These are phyloP conservation scores for Lasioglossum pauxillum DNA, from an alignment of 2,888 invertebrate genomes.

Conservation along the genomic window DNA sequence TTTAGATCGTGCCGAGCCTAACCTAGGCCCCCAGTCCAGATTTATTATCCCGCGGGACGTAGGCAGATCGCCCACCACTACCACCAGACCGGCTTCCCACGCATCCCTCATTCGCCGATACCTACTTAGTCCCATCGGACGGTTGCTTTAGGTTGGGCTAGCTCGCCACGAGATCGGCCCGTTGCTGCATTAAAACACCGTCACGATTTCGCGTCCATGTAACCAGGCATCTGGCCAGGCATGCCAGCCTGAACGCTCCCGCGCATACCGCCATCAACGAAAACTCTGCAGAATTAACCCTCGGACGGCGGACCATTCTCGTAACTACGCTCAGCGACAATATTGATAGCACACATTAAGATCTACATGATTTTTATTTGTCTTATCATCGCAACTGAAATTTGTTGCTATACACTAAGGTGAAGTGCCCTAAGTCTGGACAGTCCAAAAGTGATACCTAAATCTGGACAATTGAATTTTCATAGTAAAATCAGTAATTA, in stretches of 20 bases:
- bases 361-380: neutral
- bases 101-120: constrained; percentile 81
- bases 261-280: neutral
- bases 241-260: constrained; percentile 1
- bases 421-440: too few relatives aligned
- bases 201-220: constrained; percentile 29
- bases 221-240: constrained; percentile 10
- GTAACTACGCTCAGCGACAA: neutral
- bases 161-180: constrained; percentile 18
- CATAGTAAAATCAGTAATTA: too few relatives aligned
- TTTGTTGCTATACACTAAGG: too few relatives aligned
- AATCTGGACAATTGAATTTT: too few relatives aligned
- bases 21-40: constrained; percentile 73
- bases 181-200: constrained; percentile 43
- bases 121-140: constrained; percentile 72
- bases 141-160: constrained; percentile 45
- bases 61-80: constrained; percentile 79
- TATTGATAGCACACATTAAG: neutral
- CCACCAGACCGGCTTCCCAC: constrained; percentile 78
- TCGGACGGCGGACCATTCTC: neutral
- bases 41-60: constrained; percentile 79
- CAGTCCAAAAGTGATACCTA: too few relatives aligned
- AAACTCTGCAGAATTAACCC: constrained; percentile 14
- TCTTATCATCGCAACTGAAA: too few relatives aligned
- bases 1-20: constrained; percentile 77